Percentiles rank a stretch among this genome's conserved stretches.
These are phyloP conservation scores for Augochlora pura DNA, from an alignment of 1,140 invertebrate genomes.

Conservation along the genomic window DNA sequence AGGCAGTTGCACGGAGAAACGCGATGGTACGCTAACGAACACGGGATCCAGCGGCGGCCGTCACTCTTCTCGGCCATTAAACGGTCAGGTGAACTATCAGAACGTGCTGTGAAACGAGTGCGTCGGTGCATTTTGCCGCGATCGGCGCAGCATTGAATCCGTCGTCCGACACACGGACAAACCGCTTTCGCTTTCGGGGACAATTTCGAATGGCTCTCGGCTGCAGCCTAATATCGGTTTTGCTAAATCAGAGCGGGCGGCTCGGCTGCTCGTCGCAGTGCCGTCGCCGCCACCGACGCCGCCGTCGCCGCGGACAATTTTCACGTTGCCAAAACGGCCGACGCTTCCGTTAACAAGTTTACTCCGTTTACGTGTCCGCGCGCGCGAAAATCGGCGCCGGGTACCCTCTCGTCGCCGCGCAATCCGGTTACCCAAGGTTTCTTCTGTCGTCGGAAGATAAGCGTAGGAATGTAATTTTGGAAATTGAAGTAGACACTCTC, in stretches of 20 bases:
- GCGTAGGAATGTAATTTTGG: conserved; percentile 44
- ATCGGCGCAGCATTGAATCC: too few species aligned
- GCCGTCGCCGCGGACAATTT: conserved; percentile 19
- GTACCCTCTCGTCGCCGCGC: background rate
- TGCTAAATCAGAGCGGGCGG: background rate
- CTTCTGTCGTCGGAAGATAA: conserved; percentile 47
- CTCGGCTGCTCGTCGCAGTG: background rate
- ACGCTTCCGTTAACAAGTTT: too few species aligned
- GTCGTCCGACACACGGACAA: background rate
- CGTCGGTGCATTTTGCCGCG: background rate
- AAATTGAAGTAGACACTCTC: conserved; percentile 38
- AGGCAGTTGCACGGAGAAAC: too few species aligned
- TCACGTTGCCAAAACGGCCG: background rate
- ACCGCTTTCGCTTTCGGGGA: conserved; percentile 10
- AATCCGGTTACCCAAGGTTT: conserved; percentile 38
- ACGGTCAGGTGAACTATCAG: too few species aligned
- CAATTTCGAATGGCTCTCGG: background rate
- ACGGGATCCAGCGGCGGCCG: too few species aligned
- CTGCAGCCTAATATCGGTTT: conserved; percentile 1
- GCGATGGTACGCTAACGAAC: too few species aligned
- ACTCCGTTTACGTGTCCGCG: too few species aligned
- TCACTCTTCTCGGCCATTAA: too few species aligned
- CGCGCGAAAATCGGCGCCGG: background rate
- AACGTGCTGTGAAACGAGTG: background rate
- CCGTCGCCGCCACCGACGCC: background rate